Evolutionary conservation across 2,888 invertebrate species (phyloP).

Genomic region (Sepiola atlantica): DNA sequence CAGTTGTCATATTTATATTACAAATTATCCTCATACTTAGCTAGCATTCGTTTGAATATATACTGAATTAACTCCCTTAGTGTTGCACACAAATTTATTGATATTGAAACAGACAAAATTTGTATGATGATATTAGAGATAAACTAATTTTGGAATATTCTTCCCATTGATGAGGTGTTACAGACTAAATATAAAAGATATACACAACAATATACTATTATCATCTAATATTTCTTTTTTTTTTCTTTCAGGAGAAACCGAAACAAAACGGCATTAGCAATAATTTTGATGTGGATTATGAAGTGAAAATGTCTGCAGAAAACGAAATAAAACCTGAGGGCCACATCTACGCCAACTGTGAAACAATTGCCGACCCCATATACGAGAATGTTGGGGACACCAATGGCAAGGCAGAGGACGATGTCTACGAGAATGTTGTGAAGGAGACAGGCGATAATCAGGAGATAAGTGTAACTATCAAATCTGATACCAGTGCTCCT

Average conservation of each 20-base stretch:
- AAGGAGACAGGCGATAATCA: not conserved
- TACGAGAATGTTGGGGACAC: constrained; percentile 44
- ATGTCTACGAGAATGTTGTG: constrained; percentile 38
- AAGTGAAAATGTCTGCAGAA: constrained; percentile 39
- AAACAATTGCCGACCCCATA: constrained; percentile 33
- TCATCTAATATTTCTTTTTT: not conserved
- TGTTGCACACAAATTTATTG: too few species aligned
- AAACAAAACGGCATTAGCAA: constrained; percentile 45
- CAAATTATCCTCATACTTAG: too few species aligned
- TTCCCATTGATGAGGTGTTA: not conserved
- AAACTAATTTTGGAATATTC: not conserved
- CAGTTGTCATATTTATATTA: too few species aligned
- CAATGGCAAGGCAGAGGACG: not conserved
- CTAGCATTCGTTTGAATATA: too few species aligned
- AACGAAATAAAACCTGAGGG: constrained; percentile 32
- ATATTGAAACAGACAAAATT: too few species aligned
- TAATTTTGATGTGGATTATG: constrained; percentile 44
- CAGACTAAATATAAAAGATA: not conserved
- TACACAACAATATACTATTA: not conserved
- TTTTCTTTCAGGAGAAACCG: constrained; percentile 40
- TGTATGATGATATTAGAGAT: too few species aligned
- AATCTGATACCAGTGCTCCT: not conserved
- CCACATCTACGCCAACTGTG: constrained; percentile 40
- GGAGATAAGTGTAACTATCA: constrained; percentile 41
- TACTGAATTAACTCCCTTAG: too few species aligned